A percentile compares a stretch with the other conserved stretches of the same genome.
Evolutionary conservation across 1,140 invertebrate genomes (phyloP).

Genomic region (Kradibia gibbosae): DNA sequence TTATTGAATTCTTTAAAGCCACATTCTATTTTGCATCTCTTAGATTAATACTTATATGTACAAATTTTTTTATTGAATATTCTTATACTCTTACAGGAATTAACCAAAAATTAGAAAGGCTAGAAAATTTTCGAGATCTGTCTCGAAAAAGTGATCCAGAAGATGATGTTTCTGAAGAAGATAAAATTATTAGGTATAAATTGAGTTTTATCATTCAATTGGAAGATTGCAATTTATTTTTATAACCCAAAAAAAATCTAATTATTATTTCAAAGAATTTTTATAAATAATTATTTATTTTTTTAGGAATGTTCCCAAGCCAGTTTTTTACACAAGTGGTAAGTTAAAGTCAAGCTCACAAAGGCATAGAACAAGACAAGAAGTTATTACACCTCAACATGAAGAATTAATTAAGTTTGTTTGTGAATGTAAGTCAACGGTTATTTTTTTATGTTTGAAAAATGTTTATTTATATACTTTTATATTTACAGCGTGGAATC

Average conservation of each 20-base stretch:
- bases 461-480: not conserved
- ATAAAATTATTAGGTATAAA: conserved; percentile 73
- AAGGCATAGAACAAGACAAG: conserved; percentile 74
- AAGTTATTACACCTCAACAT: conserved; percentile 81
- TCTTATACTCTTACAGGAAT: conserved; percentile 72
- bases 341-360: conserved; percentile 76
- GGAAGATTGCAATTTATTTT: conserved; percentile 28
- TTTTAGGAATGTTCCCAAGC: conserved; percentile 77
- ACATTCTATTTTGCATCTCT: no score
- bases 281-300: conserved; percentile 32
- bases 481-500: conserved; percentile 64
- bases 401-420: conserved; percentile 84
- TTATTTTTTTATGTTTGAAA: conserved; percentile 37
- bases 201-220: conserved; percentile 50
- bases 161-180: conserved; percentile 60
- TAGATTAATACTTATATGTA: no score
- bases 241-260: not conserved
- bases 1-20: no score
- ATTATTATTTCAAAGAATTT: conserved; percentile 51
- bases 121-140: conserved; percentile 79
- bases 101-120: conserved; percentile 78
- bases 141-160: conserved; percentile 76
- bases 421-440: conserved; percentile 78
- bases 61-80: not conserved
- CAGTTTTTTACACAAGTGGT: conserved; percentile 81